Conservation (phyloP, 2,797 vertebrate genomes). For the Melanotaenia trifasciata region DNA sequence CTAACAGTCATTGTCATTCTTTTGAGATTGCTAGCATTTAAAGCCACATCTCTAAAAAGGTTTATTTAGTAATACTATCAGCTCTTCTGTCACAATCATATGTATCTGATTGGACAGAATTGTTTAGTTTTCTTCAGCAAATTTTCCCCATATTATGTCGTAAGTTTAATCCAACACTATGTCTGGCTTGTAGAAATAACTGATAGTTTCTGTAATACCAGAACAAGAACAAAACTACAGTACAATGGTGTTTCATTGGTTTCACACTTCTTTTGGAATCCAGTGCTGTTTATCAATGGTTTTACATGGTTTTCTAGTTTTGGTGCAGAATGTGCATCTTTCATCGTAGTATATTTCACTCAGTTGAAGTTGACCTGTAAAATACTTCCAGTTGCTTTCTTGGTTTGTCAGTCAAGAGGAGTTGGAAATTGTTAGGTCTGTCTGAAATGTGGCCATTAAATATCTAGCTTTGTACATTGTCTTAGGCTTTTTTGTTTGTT, state of each 20-base stretch:
- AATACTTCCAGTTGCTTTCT: conserved; percentile 56
- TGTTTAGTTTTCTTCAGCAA: neutral
- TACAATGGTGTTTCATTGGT: conserved; percentile 12
- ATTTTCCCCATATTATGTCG: neutral
- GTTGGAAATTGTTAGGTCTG: conserved; percentile 47
- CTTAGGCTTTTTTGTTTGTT: conserved; percentile 38
- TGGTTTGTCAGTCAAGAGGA: conserved; percentile 48
- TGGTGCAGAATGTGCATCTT: conserved; percentile 33
- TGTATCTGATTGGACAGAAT: neutral
- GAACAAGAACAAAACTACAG: neutral
- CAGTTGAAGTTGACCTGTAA: conserved; percentile 62
- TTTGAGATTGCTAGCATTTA: neutral
- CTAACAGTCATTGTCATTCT: neutral
- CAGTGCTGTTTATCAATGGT: conserved; percentile 41
- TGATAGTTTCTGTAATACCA: conserved; percentile 3
- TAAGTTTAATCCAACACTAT: neutral
- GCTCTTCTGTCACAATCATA: neutral
- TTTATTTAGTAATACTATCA: conserved; percentile 18
- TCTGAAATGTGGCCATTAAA: conserved; percentile 80
- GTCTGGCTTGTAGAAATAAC: neutral
- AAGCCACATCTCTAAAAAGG: neutral
- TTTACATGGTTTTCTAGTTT: conserved; percentile 47
- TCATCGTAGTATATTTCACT: conserved; percentile 47
- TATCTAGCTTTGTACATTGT: conserved; percentile 78
- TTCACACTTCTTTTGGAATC: conserved; percentile 37